Conservation (phyloP, 2,113 vertebrate species). For the Vulpes lagopus region DNA sequence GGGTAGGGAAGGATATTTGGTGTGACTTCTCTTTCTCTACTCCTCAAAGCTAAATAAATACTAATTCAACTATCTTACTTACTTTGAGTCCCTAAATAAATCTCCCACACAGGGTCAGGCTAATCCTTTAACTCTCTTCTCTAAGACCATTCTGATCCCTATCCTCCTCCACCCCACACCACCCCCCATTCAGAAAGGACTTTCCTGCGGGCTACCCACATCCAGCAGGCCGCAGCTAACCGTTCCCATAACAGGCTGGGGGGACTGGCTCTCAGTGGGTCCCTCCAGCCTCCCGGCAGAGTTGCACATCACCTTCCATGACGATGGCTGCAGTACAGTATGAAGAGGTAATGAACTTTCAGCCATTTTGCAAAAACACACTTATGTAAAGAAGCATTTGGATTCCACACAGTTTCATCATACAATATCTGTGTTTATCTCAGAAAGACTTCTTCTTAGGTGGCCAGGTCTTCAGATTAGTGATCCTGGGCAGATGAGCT, state of each 20-base stretch:
- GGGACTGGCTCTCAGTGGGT: too few species aligned
- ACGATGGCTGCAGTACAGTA: accelerated
- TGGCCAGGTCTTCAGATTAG: neutral
- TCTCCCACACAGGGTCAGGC: neutral
- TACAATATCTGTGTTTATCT: neutral
- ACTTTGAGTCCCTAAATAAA: neutral
- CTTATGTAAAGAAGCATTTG: neutral
- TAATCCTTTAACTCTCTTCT: neutral
- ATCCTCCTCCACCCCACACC: accelerated
- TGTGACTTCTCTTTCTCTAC: neutral
- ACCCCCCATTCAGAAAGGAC: accelerated
- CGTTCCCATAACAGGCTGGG: neutral
- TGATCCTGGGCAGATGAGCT: neutral
- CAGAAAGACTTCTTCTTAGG: neutral
- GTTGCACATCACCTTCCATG: neutral
- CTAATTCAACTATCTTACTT: neutral
- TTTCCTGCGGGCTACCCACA: too few species aligned
- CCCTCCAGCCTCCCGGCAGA: neutral
- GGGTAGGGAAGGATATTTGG: neutral
- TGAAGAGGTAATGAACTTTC: neutral
- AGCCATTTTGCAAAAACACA: neutral
- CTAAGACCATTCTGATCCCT: too few species aligned
- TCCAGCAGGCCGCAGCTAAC: neutral
- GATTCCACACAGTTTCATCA: neutral
- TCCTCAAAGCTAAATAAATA: constrained; percentile 49